Percentiles rank a stretch among this genome's conserved stretches.
phyloP scores from a whole-genome alignment of 2,888 invertebrate species.

The Xanthorhoe designata region DNA sequence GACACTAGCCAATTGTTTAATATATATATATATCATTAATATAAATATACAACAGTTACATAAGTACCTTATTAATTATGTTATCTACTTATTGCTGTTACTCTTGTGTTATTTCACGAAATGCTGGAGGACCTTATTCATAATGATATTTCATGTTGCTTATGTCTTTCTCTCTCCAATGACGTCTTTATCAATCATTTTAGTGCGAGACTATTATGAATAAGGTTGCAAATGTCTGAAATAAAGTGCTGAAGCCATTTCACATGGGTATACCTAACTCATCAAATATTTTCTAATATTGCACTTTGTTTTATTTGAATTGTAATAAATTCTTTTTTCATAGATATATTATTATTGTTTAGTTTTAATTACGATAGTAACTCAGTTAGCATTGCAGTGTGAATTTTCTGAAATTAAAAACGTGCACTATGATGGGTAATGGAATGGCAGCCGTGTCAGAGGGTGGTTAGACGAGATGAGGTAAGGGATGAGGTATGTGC shows the following conservation, averaged over 20 bases:
- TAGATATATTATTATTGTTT: conserved; percentile 71
- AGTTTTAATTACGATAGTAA: conserved; percentile 67
- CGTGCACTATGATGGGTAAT: conserved; percentile 15
- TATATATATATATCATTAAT: neutral
- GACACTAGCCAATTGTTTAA: conserved; percentile 11
- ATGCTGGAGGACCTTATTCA: neutral
- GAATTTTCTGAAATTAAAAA: conserved; percentile 59
- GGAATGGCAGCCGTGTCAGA: neutral
- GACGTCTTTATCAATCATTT: neutral
- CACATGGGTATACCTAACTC: neutral
- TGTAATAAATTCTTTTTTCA: conserved; percentile 53
- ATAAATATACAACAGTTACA: neutral
- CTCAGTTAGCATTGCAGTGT: conserved; percentile 62
- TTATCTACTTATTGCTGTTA: neutral
- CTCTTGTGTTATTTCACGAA: neutral
- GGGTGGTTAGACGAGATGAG: conserved; percentile 22
- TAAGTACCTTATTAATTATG: neutral
- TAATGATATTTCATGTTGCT: neutral
- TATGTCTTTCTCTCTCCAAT: neutral
- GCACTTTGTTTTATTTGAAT: conserved; percentile 39
- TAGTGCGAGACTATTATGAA: neutral
- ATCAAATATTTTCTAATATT: conserved; percentile 2
- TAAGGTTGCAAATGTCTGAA: neutral
- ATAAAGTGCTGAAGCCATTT: conserved; percentile 12
- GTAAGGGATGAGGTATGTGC: conserved; percentile 32